Evolutionary conservation across 1,140 invertebrate species (phyloP), one percentile per base, ranked within the genome.

Genomic region (Hylaeus anthracinus): DNA sequence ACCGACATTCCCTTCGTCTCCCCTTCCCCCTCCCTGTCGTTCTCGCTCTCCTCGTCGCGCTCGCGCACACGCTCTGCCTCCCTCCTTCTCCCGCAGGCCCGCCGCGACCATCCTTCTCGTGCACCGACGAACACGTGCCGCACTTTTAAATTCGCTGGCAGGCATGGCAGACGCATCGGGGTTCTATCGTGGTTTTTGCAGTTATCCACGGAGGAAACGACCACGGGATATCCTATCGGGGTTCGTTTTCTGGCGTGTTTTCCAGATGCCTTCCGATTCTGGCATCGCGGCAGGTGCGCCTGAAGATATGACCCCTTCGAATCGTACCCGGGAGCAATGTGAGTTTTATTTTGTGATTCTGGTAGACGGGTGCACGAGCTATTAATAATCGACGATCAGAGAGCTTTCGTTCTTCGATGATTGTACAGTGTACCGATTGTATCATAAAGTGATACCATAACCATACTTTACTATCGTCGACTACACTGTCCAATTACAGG

Each of bases 1-100:
- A 90, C 88, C 80, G 71, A 73, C 66, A 75, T 86, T 73, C 73
- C 67, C 73, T 71, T 66, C 76, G 82, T 66, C 81, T 60, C 71
- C 72, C 79, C 55, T 60, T 65, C 60, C 39, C 69, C 60, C 39
- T 65, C 79, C 72, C 60, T 80, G 80, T 81, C 73, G 70, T 37
- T 9, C n/a, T 39, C 53, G 15, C 41, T 69, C 53, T 76, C 65
- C 61, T 37, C 3, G 15, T 67, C 8, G 6, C 10, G n/a, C 26
- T 2, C 45, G 5, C 6, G 45, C 56, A 4, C 56, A 5, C 56
- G 45, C 26, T 26, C 26, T 26, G 26, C 26, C 26, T 26, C n/a
- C 70, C 4, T 64, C 45, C 58, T 56, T 55, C 43, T 43, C 81
- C 76, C 71, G 76, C 72, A 64, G 83, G 5, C 45, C 45, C 26